phyloP scores from a whole-genome alignment of 35 echinoderm and acorn worm genomes.

The Holothuria glaberrima region DNA sequence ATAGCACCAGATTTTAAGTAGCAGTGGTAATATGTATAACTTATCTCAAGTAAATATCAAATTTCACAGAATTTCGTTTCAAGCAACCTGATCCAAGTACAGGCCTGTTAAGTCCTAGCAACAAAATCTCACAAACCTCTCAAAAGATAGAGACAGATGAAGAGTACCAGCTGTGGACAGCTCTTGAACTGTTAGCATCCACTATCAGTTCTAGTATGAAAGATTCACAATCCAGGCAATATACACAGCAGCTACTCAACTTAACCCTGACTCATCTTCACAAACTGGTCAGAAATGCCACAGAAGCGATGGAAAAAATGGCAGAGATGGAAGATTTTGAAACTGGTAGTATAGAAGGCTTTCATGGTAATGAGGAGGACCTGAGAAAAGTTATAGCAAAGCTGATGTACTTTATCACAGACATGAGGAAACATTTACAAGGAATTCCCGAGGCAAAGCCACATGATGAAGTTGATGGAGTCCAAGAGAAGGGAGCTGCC shows the following conservation, averaged over 20 bases:
- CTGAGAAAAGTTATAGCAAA: conserved; percentile 48
- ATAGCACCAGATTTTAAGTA: no score
- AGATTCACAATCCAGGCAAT: conserved; percentile 85
- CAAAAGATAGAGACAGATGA: conserved; percentile 3
- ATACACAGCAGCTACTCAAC: conserved; percentile 82
- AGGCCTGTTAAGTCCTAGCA: no score
- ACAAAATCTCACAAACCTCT: no score
- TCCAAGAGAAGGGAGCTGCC: not conserved
- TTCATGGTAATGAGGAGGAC: conserved; percentile 49
- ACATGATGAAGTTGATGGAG: not conserved
- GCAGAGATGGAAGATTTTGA: not conserved
- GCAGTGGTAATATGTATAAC: no score
- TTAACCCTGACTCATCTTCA: conserved; percentile 77
- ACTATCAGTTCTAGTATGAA: conserved; percentile 75
- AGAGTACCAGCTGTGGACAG: conserved; percentile 73
- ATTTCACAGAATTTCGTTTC: conserved; percentile 39
- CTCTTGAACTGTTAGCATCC: conserved; percentile 75
- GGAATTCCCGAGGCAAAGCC: conserved; percentile 20
- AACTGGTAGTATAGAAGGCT: conserved; percentile 15
- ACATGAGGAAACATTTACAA: conserved; percentile 73
- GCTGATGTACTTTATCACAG: conserved; percentile 63
- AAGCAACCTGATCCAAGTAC: not conserved
- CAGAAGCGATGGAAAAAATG: conserved; percentile 39
- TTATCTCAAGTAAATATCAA: not conserved
- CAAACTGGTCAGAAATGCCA: conserved; percentile 82